phyloP scores from a whole-genome alignment of 2,888 invertebrate species.

The Tinea pellionella region DNA sequence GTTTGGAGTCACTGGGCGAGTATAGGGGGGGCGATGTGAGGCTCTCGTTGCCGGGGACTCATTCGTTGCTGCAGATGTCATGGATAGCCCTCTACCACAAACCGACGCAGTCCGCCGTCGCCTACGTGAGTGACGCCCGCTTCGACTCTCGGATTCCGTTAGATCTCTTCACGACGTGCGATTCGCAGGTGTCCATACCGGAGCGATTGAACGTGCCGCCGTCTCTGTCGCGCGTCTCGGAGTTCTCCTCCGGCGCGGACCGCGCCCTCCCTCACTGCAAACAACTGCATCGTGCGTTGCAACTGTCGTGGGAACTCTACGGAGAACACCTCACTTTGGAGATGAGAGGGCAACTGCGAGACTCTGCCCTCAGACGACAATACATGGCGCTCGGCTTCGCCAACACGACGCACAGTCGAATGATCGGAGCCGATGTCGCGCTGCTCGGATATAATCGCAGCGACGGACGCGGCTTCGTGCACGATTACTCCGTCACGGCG shows the following conservation, averaged over 20 bases:
- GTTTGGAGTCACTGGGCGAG: conserved; percentile 80
- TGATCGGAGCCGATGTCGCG: conserved; percentile 88
- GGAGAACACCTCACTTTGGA: conserved; percentile 71
- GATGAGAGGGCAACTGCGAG: conserved; percentile 28
- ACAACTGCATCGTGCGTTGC: conserved; percentile 85
- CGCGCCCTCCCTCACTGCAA: conserved; percentile 82
- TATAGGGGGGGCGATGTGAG: conserved; percentile 80
- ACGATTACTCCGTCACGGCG: conserved; percentile 89
- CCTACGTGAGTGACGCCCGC: not conserved
- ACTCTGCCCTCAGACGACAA: conserved; percentile 72
- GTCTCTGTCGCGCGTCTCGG: not conserved
- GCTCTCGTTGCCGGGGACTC: conserved; percentile 82
- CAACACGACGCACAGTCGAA: conserved; percentile 78
- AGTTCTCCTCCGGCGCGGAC: not conserved
- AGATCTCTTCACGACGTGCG: no score
- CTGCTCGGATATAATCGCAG: conserved; percentile 76
- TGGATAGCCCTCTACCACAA: conserved; percentile 88
- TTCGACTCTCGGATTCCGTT: no score
- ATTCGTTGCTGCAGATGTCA: conserved; percentile 83
- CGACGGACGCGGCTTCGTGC: conserved; percentile 72
- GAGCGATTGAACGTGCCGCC: conserved; percentile 82
- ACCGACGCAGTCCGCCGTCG: conserved; percentile 26
- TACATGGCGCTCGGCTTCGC: conserved; percentile 93
- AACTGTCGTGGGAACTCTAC: conserved; percentile 91
- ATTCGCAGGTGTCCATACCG: conserved; percentile 81